A percentile compares a stretch with the other conserved stretches of the same genome.
Evolutionary conservation across 1,140 invertebrate genomes (phyloP).

Genomic region (Plectus sambesii): DNA sequence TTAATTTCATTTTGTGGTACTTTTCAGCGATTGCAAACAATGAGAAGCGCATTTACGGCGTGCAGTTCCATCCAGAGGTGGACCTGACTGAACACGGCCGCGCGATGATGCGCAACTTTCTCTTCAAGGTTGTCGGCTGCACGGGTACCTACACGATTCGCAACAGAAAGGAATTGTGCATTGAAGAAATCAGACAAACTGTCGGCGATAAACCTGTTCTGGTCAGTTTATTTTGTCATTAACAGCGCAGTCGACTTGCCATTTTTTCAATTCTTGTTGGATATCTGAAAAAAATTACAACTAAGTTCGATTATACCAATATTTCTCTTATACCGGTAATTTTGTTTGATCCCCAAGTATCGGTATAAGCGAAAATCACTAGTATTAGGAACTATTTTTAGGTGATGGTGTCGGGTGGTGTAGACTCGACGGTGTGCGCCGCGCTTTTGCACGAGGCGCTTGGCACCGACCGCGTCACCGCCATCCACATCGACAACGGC

Average conservation of each 20-base stretch:
- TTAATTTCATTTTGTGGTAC: conserved; percentile 10
- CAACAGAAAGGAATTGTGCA: conserved; percentile 74
- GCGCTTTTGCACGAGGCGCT: conserved; percentile 80
- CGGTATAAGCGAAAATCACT: too few relatives aligned
- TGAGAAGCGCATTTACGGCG: conserved; percentile 76
- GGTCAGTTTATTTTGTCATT: conserved; percentile 53
- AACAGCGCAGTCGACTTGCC: not conserved
- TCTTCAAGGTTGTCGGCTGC: conserved; percentile 76
- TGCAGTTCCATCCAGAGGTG: conserved; percentile 62
- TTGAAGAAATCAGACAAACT: conserved; percentile 77
- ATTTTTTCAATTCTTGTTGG: not conserved
- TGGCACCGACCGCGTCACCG: conserved; percentile 71
- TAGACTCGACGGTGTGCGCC: conserved; percentile 95
- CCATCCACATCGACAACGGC: conserved; percentile 95
- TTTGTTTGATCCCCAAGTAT: too few relatives aligned
- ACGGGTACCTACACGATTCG: conserved; percentile 76
- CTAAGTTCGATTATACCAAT: too few relatives aligned
- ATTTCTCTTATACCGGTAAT: too few relatives aligned
- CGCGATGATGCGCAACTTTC: conserved; percentile 82
- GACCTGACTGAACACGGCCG: conserved; percentile 83
- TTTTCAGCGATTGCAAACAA: conserved; percentile 73
- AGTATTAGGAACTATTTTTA: conserved; percentile 13
- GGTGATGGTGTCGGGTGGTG: conserved; percentile 61
- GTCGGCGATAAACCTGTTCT: conserved; percentile 85
- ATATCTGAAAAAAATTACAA: too few relatives aligned